These are phyloP conservation scores for Nesometra sesokonis DNA, from an alignment of 35 echinoderm and acorn worm species.

Conservation along the genomic window DNA sequence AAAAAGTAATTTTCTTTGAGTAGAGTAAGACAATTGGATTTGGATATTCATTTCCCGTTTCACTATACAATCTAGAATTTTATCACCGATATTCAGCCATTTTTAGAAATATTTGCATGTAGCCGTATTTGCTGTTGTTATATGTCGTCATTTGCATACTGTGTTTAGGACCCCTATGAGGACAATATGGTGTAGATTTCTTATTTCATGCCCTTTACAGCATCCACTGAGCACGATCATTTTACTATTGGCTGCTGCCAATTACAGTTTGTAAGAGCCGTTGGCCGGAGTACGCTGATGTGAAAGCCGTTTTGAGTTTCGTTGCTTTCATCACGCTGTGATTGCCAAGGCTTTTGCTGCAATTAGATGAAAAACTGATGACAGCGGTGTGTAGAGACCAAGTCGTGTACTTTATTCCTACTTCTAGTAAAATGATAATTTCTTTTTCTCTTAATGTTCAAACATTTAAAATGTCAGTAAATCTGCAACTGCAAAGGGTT, in stretches of 20 bases:
- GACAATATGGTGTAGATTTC: background rate
- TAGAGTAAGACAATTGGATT: too few relatives aligned
- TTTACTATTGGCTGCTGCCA: background rate
- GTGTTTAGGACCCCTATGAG: background rate
- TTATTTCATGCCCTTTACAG: background rate
- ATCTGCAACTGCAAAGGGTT: too few relatives aligned
- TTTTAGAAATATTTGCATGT: background rate
- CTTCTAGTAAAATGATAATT: too few relatives aligned
- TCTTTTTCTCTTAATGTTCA: too few relatives aligned
- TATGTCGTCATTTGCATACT: background rate
- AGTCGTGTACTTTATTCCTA: background rate
- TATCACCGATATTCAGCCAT: background rate
- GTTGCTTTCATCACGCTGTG: background rate
- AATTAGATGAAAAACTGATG: background rate
- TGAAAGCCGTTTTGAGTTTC: background rate
- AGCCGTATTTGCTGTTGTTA: background rate
- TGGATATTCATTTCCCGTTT: too few relatives aligned
- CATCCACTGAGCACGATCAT: background rate
- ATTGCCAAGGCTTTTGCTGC: background rate
- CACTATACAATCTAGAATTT: too few relatives aligned
- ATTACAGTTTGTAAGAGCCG: background rate
- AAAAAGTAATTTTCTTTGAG: too few relatives aligned
- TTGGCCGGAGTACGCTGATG: background rate
- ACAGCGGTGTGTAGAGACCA: background rate
- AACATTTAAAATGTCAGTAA: too few relatives aligned